Evolutionary conservation across 2,113 vertebrate species (phyloP).

Genomic region (Manacus vitellinus): DNA sequence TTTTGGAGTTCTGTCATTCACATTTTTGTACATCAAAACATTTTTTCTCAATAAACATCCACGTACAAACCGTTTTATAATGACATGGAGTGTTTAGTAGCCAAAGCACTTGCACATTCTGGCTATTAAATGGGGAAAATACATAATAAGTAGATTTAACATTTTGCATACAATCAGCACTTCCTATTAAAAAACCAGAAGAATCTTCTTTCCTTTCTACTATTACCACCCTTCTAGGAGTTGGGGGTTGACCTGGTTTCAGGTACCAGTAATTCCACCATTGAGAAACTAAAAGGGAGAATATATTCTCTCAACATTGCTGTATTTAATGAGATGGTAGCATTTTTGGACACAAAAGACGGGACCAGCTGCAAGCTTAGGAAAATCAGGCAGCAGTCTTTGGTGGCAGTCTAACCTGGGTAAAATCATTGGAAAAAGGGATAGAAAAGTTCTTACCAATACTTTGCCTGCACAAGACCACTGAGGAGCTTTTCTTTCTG

Average conservation of each 20-base stretch:
- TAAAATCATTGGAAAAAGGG: background rate
- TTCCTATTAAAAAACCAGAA: background rate
- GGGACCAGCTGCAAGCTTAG: background rate
- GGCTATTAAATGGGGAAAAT: background rate
- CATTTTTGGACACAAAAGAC: background rate
- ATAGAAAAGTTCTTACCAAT: background rate
- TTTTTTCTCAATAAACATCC: background rate
- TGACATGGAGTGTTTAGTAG: background rate
- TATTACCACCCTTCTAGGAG: background rate
- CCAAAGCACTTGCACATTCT: background rate
- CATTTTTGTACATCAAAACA: background rate
- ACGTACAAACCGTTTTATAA: background rate
- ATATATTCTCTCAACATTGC: background rate
- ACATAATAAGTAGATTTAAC: background rate
- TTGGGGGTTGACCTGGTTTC: background rate
- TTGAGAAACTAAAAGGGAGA: background rate
- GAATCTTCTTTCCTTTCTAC: background rate
- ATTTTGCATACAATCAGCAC: background rate
- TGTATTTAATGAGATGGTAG: background rate
- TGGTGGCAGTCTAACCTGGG: background rate
- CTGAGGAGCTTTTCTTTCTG: fast-evolving
- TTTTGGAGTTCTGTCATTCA: background rate
- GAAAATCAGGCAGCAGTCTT: background rate
- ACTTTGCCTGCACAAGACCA: background rate
- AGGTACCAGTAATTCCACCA: background rate